Evolutionary conservation across 2,113 vertebrate species (phyloP).

Genomic region (Columbina picui): DNA sequence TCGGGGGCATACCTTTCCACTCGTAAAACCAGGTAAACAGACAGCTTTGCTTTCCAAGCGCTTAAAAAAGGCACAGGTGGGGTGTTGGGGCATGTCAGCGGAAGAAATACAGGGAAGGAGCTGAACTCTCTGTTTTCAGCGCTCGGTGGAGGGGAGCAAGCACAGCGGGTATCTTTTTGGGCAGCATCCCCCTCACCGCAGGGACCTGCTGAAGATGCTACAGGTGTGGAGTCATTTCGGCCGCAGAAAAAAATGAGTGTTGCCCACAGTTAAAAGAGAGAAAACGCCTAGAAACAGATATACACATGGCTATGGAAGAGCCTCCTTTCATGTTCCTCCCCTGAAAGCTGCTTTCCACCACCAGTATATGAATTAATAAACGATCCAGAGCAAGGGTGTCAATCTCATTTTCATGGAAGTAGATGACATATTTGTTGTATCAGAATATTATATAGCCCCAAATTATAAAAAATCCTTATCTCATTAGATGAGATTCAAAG

Average conservation of each 20-base stretch:
- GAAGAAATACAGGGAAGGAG: background rate
- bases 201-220: background rate
- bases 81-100: background rate
- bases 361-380: background rate
- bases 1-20: constrained; percentile 50
- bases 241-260: background rate
- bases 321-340: background rate
- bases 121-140: background rate
- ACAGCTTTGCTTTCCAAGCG: background rate
- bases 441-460: background rate
- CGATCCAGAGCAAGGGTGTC: background rate
- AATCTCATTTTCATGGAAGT: background rate
- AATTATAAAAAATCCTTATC: background rate
- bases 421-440: background rate
- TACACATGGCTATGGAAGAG: background rate
- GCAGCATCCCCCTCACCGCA: background rate
- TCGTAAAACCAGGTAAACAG: constrained; percentile 32
- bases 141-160: rapidly evolving
- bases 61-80: background rate
- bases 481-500: background rate
- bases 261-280: background rate
- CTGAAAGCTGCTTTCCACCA: background rate
- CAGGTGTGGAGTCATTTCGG: rapidly evolving
- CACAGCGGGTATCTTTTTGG: rapidly evolving
- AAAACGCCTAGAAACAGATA: background rate